Evolutionary conservation across 2,113 vertebrate genomes (phyloP).

Genomic region (Oryzias woworae): DNA sequence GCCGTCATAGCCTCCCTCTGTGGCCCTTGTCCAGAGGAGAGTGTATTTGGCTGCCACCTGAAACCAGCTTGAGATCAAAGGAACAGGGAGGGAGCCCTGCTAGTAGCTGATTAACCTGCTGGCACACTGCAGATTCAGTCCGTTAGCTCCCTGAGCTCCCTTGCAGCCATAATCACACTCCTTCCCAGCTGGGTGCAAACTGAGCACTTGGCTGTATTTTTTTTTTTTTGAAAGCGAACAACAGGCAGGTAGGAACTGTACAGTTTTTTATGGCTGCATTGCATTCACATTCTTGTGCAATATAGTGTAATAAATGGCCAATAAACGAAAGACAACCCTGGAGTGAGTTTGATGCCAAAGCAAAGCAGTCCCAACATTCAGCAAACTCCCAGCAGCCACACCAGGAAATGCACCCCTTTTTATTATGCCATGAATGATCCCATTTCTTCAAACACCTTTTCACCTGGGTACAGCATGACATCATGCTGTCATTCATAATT

Average conservation of each 20-base stretch:
- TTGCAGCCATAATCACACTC: slow-evolving; percentile 30
- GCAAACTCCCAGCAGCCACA: slow-evolving; percentile 2
- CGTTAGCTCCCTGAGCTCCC: slow-evolving; percentile 47
- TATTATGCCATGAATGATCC: slow-evolving; percentile 17
- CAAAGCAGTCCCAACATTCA: neutral
- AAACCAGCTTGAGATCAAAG: slow-evolving; percentile 66
- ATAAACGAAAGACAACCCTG: slow-evolving; percentile 5
- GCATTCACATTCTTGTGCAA: neutral
- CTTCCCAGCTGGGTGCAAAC: slow-evolving; percentile 41
- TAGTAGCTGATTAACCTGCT: slow-evolving; percentile 67
- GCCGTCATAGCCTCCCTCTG: slow-evolving; percentile 26
- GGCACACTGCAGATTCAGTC: slow-evolving; percentile 42
- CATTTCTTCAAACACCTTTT: slow-evolving; percentile 1
- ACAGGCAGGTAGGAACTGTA: neutral
- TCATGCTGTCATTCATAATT: slow-evolving; percentile 27
- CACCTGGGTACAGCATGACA: slow-evolving; percentile 18
- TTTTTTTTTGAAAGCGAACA: slow-evolving; percentile 11
- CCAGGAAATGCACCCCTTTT: slow-evolving; percentile 15
- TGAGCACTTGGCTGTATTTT: slow-evolving; percentile 31
- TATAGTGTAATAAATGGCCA: slow-evolving; percentile 7
- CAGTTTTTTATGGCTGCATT: slow-evolving; percentile 7
- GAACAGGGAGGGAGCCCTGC: slow-evolving; percentile 52
- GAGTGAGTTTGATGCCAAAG: neutral
- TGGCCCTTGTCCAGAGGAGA: slow-evolving; percentile 47
- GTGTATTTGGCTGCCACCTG: slow-evolving; percentile 49